Evolutionary conservation across 2,888 invertebrate genomes (phyloP).

Genomic region (Euplagia quadripunctaria): DNA sequence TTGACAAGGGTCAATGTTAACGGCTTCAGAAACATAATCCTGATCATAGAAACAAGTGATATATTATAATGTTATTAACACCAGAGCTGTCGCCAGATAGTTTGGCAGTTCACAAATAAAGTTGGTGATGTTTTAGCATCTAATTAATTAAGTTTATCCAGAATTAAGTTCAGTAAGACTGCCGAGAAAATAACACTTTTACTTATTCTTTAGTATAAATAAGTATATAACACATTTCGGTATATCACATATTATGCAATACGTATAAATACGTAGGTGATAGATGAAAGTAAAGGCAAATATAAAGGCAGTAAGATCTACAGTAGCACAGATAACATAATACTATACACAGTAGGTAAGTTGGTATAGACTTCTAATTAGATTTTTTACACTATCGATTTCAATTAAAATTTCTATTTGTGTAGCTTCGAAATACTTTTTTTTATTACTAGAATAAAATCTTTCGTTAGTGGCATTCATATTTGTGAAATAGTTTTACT

Average conservation of each 20-base stretch:
- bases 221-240: neutral
- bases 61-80: conserved; percentile 46
- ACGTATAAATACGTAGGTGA: neutral
- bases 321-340: too few species aligned
- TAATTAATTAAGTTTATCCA: conserved; percentile 14
- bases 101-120: conserved; percentile 24
- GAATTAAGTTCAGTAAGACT: neutral
- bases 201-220: neutral
- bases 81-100: conserved; percentile 39
- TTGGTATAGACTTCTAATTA: neutral
- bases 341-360: too few species aligned
- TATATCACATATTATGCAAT: neutral
- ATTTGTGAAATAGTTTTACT: too few species aligned
- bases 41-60: conserved; percentile 46
- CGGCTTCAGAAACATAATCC: conserved; percentile 57
- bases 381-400: too few species aligned
- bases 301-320: neutral
- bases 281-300: neutral
- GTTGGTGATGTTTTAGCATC: conserved; percentile 11
- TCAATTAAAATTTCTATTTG: too few species aligned
- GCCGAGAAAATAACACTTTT: neutral
- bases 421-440: too few species aligned
- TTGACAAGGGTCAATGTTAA: conserved; percentile 74
- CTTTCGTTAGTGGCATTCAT: too few species aligned
- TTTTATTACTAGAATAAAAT: too few species aligned